Evolutionary conservation across 2,888 invertebrate species (phyloP), one percentile per base, ranked within the genome.

Genomic region (Dermolepida albohirtum): DNA sequence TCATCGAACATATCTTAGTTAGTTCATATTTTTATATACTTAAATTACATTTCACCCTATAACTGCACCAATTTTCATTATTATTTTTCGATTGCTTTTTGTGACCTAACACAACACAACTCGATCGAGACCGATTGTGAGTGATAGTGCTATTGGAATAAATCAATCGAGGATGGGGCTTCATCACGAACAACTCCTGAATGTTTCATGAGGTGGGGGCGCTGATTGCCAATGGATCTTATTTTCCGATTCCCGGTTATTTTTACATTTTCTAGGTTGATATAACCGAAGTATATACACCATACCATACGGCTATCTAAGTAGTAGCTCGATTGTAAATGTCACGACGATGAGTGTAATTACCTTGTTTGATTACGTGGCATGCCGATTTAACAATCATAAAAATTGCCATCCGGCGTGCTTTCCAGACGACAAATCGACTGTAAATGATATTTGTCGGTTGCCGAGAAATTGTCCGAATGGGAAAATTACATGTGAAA

Each of bases 181-280:
- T 62, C 59, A 67, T 67, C 66, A 67, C 66, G 66, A 67, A 67
- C 59, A 67, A 43, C 62, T 49, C 62, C 29, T 67, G 62, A 67
- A 67, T 67, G 43, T 67, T 67, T 59, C 43, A 67, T 67, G 66
- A 67, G 62, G 59, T 62, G 64, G 44, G 62, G 66, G 66, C 66
- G 66, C 66, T 67, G 66, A 67, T 67, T 67, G 66, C 66, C 62
- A 43, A 34, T 47, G 66, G 59, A 59, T 57, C 59, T 59, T 67
- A 59, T 59, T 67, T 67, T 67, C 51, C 66, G 66, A 67, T 67
- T 59, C 57, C 52, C 40, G 51, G 51, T 43, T 62, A 59, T 67
- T 67, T 67, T 67, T 67, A 67, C 65, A 54, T 54, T 65, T 47
- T 34, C 40, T 52, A 54, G 65, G 65, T 54, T 47, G 54, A 51